Percentiles rank a stretch among this genome's conserved stretches.
phyloP scores from a whole-genome alignment of 2,113 vertebrate species.

The Ivindomyrus marchei region DNA sequence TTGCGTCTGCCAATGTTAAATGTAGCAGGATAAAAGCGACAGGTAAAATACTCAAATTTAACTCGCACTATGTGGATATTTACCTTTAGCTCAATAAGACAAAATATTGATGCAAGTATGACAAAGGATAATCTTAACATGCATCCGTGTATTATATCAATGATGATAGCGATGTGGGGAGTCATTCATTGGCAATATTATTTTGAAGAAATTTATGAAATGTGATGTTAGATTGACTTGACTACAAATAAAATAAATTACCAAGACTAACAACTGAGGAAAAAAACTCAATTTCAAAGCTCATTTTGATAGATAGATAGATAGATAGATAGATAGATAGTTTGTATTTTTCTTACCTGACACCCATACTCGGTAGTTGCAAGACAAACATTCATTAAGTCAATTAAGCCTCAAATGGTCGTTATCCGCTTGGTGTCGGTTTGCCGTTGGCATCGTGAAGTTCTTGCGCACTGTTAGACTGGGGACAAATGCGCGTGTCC shows the following conservation, averaged over 20 bases:
- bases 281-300: neutral
- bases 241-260: neutral
- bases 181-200: neutral
- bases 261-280: neutral
- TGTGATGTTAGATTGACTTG: neutral
- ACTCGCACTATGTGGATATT: neutral
- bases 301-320: neutral
- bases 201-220: neutral
- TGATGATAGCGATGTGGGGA: neutral
- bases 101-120: neutral
- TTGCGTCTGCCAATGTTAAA: neutral
- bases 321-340: neutral
- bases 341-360: neutral
- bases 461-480: neutral
- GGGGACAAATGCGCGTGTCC: neutral
- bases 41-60: neutral
- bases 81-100: neutral
- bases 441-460: neutral
- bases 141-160: neutral
- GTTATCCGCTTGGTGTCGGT: neutral
- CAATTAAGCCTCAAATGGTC: neutral
- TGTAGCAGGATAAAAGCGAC: neutral
- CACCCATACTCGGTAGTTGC: neutral
- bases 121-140: neutral
- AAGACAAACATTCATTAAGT: neutral